Base-by-base conservation (phyloP, 2,888 invertebrate species). In the Calameuta filiformis region DNA sequence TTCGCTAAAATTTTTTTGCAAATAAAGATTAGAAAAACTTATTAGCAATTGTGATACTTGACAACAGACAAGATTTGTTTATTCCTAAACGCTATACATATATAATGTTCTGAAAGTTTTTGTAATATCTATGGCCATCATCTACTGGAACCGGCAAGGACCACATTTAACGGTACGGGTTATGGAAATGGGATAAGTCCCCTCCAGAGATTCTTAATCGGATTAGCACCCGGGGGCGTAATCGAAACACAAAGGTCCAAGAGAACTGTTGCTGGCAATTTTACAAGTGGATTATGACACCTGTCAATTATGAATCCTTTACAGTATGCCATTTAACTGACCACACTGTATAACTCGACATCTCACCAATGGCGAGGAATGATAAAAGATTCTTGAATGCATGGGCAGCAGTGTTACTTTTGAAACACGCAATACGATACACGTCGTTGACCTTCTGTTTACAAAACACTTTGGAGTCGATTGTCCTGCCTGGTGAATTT, bases 241-340 rank as follows among this genome's bases (percentile, higher is more conserved):
- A 85, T 85, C 82, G 77, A 37, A 56, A 79, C 82, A 79, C 35
- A 73, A 75, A 77, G 40, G 77, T 79, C 81, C 80, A 80, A 82
- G 77, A 79, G 71, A 80, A 79, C 78, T 79, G 80, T 76, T 30
- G 76, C 75, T 68, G 23, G 81, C 84, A 81, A 81, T 81, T 85
- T 79, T 80, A 73, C 75, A 30, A 75, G 35, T 77, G 79, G 83
- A 83, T 86, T 85, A 86, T 86, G 80, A 83, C 84, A 84, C 82
- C 78, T 79, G 76, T 76, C 79, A 73, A 82, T 81, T 75, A 80
- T 78, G 74, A 77, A 56, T 75, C 56, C 73, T 81, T 31, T 31
- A 71, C 33, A 71, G 1, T 40, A 15, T 40, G 4, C 12, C 4
- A 15, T 40, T 40, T 40, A 23, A 56, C 56, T 56, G 23, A 56